A percentile compares a stretch with the other conserved stretches of the same genome.
Evolutionary conservation across 2,888 invertebrate genomes (phyloP).

Genomic region (Rhamphomyia laevipes): DNA sequence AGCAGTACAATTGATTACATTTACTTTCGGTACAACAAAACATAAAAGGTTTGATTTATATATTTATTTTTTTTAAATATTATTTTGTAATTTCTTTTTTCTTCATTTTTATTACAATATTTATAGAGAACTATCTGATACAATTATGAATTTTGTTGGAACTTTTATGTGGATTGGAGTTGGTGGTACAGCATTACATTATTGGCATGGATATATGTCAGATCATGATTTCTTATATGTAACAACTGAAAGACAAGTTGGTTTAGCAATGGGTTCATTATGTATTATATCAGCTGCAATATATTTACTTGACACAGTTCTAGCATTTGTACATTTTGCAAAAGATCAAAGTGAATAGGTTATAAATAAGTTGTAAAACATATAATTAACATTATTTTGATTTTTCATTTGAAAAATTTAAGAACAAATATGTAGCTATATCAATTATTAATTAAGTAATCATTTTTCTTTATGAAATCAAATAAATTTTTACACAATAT

Average conservation of each 20-base stretch:
- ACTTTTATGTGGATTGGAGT: conserved; percentile 76
- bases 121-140: conserved; percentile 59
- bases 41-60: conserved; percentile 51
- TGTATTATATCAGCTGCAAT: conserved; percentile 70
- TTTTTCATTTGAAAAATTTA: no score
- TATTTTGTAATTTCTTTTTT: background rate
- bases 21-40: conserved; percentile 62
- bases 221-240: conserved; percentile 66
- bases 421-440: no score
- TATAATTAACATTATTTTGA: no score
- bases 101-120: conserved; percentile 3
- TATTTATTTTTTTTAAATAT: background rate
- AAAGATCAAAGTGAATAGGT: conserved; percentile 41
- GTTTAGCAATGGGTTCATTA: conserved; percentile 67
- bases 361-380: background rate
- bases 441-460: no score
- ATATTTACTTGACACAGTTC: conserved; percentile 67
- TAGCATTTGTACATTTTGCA: conserved; percentile 61
- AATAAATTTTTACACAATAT: no score
- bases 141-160: conserved; percentile 79
- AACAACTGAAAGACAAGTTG: conserved; percentile 66
- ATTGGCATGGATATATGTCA: conserved; percentile 77
- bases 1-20: conserved; percentile 59
- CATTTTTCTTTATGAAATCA: no score
- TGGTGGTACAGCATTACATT: conserved; percentile 76